These are phyloP conservation scores for Eugnorisma glareosa DNA, from an alignment of 2,888 invertebrate genomes.

Conservation along the genomic window DNA sequence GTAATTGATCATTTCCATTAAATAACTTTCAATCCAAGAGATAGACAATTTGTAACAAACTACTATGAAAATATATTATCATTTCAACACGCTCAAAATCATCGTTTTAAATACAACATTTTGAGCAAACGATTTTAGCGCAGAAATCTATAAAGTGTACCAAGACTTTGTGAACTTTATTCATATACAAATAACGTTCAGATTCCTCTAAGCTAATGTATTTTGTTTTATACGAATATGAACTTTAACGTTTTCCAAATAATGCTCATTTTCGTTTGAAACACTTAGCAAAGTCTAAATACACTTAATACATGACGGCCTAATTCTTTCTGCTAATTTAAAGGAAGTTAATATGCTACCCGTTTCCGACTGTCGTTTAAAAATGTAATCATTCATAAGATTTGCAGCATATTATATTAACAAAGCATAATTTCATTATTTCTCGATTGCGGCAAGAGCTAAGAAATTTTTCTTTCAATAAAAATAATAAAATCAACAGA, in stretches of 20 bases:
- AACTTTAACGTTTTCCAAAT: background rate
- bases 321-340: slow-evolving; percentile 57
- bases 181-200: background rate
- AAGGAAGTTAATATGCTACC: slow-evolving; percentile 75
- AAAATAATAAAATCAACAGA: slow-evolving; percentile 75
- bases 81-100: slow-evolving; percentile 68
- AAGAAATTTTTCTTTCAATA: slow-evolving; percentile 68
- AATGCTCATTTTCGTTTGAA: slow-evolving; percentile 10
- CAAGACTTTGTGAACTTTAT: background rate
- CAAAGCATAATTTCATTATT: slow-evolving; percentile 61
- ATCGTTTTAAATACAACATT: slow-evolving; percentile 59
- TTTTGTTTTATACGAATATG: background rate
- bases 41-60: slow-evolving; percentile 76
- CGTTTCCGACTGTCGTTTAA: slow-evolving; percentile 64
- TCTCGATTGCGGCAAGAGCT: slow-evolving; percentile 69
- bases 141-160: slow-evolving; percentile 9
- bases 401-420: slow-evolving; percentile 71
- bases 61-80: slow-evolving; percentile 80
- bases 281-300: background rate
- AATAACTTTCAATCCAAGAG: slow-evolving; percentile 74
- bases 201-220: background rate
- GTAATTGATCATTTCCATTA: slow-evolving; percentile 74
- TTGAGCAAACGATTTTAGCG: slow-evolving; percentile 70
- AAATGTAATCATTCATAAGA: slow-evolving; percentile 76
- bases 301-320: slow-evolving; percentile 8